Evolutionary conservation across 2,797 vertebrate genomes (phyloP).

Genomic region (Chaetophractus vellerosus): DNA sequence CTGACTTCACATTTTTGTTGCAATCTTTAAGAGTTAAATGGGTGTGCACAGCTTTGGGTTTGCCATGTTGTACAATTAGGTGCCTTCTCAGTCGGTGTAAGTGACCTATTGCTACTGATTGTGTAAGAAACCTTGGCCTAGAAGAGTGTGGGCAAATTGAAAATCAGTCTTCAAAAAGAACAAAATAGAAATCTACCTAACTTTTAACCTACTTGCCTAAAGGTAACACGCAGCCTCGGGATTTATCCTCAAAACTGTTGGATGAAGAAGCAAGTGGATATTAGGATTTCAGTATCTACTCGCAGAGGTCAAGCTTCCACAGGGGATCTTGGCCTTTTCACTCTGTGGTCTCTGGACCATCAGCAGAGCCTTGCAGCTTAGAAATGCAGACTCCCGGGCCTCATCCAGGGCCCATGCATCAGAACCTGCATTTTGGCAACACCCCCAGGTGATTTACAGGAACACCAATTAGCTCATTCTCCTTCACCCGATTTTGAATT

Average conservation of each 20-base stretch:
- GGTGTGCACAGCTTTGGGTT: constrained; percentile 62
- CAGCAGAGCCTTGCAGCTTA: background rate
- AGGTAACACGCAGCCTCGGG: background rate
- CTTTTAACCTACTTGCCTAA: background rate
- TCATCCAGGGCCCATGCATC: background rate
- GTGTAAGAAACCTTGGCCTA: constrained; percentile 45
- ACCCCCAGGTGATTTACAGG: background rate
- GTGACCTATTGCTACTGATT: constrained; percentile 65
- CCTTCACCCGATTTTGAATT: background rate
- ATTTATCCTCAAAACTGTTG: constrained; percentile 9
- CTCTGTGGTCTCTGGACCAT: constrained; percentile 12
- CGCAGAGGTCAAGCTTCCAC: background rate
- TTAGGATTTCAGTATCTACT: background rate
- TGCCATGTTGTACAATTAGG: constrained; percentile 35
- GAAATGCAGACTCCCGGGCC: background rate
- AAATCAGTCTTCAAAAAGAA: constrained; percentile 52
- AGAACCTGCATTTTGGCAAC: background rate
- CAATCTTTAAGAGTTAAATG: constrained; percentile 75
- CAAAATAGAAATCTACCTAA: background rate
- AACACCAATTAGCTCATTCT: background rate
- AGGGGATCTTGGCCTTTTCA: background rate
- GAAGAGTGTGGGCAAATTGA: constrained; percentile 58
- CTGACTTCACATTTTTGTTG: constrained; percentile 79
- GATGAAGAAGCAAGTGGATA: background rate
- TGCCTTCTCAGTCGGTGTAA: background rate